These are phyloP conservation scores for Amphilophus citrinellus DNA, from an alignment of 2,113 vertebrate genomes.

Conservation along the genomic window DNA sequence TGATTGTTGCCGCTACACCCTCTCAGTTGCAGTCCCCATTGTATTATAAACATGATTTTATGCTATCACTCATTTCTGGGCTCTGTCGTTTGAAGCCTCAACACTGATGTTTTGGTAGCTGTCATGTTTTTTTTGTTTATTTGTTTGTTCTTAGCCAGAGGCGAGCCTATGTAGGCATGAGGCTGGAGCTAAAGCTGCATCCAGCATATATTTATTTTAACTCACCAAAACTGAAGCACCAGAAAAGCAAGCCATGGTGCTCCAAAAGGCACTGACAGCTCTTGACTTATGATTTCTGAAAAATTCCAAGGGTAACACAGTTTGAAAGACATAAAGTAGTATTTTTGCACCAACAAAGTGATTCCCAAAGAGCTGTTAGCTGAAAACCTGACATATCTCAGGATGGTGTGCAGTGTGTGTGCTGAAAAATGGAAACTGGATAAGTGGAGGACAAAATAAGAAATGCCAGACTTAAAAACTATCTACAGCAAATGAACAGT, in stretches of 20 bases:
- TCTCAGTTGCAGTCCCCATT: neutral
- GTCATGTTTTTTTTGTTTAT: too few species aligned
- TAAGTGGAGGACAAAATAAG: neutral
- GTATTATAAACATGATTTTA: neutral
- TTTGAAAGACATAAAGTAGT: neutral
- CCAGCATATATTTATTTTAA: neutral
- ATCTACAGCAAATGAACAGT: too few species aligned
- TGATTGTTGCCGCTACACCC: neutral
- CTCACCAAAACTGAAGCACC: neutral
- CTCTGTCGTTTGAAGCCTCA: neutral
- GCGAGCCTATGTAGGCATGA: rapidly evolving
- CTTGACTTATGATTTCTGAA: neutral
- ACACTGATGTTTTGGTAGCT: neutral
- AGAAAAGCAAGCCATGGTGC: rapidly evolving
- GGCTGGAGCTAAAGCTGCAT: neutral
- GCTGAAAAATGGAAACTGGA: neutral
- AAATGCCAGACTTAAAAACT: too few species aligned
- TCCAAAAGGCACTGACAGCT: neutral
- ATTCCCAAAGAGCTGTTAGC: neutral
- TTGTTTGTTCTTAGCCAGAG: neutral
- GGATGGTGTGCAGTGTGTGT: neutral
- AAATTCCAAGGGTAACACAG: neutral
- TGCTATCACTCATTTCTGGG: too few species aligned
- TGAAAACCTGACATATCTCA: neutral
- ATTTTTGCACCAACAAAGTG: neutral